Evolutionary conservation across 1,140 invertebrate genomes (phyloP), one percentile per base, ranked within the genome.

Genomic region (Hylaeus anthracinus): DNA sequence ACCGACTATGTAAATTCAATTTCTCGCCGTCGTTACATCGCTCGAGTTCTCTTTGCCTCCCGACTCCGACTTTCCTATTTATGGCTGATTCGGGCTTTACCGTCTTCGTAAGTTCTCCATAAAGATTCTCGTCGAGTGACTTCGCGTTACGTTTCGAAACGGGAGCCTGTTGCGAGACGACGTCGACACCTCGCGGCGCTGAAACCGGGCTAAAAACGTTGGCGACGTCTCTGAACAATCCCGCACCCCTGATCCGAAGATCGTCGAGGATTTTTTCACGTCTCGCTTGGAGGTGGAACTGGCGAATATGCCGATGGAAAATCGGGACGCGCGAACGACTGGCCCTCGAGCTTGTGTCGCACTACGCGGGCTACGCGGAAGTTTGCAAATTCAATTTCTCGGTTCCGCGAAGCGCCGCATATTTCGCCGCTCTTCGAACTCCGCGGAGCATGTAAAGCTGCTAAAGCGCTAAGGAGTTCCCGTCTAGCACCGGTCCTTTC

Each of bases 321-420:
- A 69, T 70, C 74, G 65, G 43, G 65, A 41, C 76, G 45, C 37
- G 51, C 58, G 66, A 39, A 73, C 65, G 43, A 65, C 55, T 26
- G 61, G 73, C 55, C 69, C 39, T 6, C 51, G 43, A 48, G 61
- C 72, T 70, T 58, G 55, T 60, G 56, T 61, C 70, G 53, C 65
- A 53, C 53, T 26, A 26, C 26, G 26, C 26, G 26, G 39, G 65
- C 76, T 79, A 79, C 77, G 71, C 64, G 55, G 73, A 87, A 87
- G 77, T 86, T 87, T 71, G 85, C 73, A 84, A 87, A 87, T 87
- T 87, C 85, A 86, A 87, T 86, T 87, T 87, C 85, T 83, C 85
- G 77, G 82, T 83, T 86, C 84, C 84, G 55, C 76, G 85, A 79
- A 79, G 69, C 81, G 73, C 61, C 84, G 77, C 85, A 86, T 86